Evolutionary conservation across 2,797 vertebrate species (phyloP).

Genomic region (Myripristis jacobus): DNA sequence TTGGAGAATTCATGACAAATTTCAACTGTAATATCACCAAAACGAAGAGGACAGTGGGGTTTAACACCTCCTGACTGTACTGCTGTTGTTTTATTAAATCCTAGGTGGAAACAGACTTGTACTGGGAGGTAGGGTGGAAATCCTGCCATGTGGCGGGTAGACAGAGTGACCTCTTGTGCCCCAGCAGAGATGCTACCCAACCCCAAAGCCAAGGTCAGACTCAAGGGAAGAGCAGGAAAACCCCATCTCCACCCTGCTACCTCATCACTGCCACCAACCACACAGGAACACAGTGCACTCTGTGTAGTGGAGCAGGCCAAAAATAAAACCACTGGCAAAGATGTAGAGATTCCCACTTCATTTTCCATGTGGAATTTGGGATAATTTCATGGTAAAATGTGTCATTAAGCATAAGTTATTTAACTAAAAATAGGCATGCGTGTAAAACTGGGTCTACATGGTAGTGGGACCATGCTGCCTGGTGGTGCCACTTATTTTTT

Average conservation of each 20-base stretch:
- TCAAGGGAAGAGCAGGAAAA: constrained; percentile 71
- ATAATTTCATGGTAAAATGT: constrained; percentile 65
- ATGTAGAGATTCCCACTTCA: constrained; percentile 59
- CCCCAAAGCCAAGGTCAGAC: constrained; percentile 65
- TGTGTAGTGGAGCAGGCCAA: constrained; percentile 67
- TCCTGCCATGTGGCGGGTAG: constrained; percentile 69
- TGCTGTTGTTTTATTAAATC: constrained; percentile 25
- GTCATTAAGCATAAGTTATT: constrained; percentile 71
- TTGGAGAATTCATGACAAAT: constrained; percentile 8
- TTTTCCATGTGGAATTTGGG: constrained; percentile 70
- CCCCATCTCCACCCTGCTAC: constrained; percentile 80
- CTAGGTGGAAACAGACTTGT: constrained; percentile 49
- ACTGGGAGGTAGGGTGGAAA: constrained; percentile 58
- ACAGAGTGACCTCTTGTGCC: constrained; percentile 74
- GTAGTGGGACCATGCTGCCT: constrained; percentile 60
- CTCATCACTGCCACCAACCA: constrained; percentile 76
- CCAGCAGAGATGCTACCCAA: constrained; percentile 52
- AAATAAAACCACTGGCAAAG: constrained; percentile 74
- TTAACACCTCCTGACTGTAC: constrained; percentile 11
- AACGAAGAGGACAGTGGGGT: constrained; percentile 35
- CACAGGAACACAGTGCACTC: constrained; percentile 73
- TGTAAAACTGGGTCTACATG: constrained; percentile 62
- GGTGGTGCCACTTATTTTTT: constrained; percentile 74
- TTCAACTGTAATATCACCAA: constrained; percentile 11
- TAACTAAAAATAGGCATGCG: constrained; percentile 65